Conservation (phyloP, 2,113 vertebrate genomes). For the Proterorhinus semilunaris region DNA sequence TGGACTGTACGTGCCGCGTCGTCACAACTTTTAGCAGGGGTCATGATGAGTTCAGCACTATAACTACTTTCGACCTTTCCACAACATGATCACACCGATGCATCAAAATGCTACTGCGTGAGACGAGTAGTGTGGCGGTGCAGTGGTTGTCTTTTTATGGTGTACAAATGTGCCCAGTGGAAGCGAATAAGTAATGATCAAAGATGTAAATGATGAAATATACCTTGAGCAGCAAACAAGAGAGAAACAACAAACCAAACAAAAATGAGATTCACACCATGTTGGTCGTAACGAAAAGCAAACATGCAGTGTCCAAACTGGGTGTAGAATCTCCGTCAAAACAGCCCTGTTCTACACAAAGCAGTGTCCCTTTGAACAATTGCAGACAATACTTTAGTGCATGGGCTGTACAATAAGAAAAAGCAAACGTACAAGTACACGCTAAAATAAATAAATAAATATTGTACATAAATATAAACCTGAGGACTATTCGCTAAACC, state of each 20-base stretch:
- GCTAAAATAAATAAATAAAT: slow-evolving; percentile 74
- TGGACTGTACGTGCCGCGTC: slow-evolving; percentile 61
- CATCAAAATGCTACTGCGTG: slow-evolving; percentile 29
- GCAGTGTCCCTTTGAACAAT: slow-evolving; percentile 33
- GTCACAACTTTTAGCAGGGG: slow-evolving; percentile 33
- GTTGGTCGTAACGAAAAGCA: slow-evolving; percentile 46
- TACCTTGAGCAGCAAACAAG: not conserved
- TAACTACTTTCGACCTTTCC: slow-evolving; percentile 38
- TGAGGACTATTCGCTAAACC: slow-evolving; percentile 68
- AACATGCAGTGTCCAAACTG: slow-evolving; percentile 52
- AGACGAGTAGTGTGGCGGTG: slow-evolving; percentile 31
- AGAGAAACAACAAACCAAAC: not conserved
- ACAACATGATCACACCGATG: slow-evolving; percentile 13
- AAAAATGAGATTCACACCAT: slow-evolving; percentile 25
- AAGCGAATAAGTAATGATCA: slow-evolving; percentile 10
- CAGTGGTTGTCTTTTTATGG: slow-evolving; percentile 17
- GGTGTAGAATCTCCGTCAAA: slow-evolving; percentile 53
- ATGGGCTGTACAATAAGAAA: slow-evolving; percentile 40
- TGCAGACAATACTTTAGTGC: slow-evolving; percentile 43
- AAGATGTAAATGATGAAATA: not conserved
- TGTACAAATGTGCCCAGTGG: slow-evolving; percentile 16
- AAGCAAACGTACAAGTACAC: slow-evolving; percentile 47
- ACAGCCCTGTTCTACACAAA: slow-evolving; percentile 28
- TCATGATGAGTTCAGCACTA: slow-evolving; percentile 23
- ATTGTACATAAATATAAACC: slow-evolving; percentile 74